These are phyloP conservation scores for Nematopogon swammerdamellus DNA, from an alignment of 2,888 invertebrate species.

Conservation along the genomic window DNA sequence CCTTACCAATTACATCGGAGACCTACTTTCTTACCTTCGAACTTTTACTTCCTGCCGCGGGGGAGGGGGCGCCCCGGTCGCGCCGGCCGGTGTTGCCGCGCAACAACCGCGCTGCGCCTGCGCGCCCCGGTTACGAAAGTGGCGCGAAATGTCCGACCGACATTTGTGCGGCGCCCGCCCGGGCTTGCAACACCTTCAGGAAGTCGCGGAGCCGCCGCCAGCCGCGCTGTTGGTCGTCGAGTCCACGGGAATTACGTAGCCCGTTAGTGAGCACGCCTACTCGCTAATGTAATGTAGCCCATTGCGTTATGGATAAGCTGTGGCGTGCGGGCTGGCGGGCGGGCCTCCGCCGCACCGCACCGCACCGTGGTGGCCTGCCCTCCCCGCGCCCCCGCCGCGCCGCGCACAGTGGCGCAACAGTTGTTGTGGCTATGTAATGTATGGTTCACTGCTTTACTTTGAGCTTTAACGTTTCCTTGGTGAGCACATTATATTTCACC, in stretches of 20 bases:
- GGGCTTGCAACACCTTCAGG: constrained; percentile 52
- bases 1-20: constrained; percentile 51
- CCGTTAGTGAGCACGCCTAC: constrained; percentile 16
- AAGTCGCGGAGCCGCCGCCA: constrained; percentile 49
- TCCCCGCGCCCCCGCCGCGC: too few species aligned
- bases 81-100: constrained; percentile 22
- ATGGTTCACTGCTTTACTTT: too few species aligned
- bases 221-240: too few species aligned
- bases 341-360: too few species aligned
- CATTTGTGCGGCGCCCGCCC: constrained; percentile 33
- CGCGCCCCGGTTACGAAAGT: constrained; percentile 44
- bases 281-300: constrained; percentile 12
- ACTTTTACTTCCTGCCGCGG: constrained; percentile 58
- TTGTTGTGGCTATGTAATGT: too few species aligned
- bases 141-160: constrained; percentile 56
- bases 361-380: too few species aligned
- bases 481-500: too few species aligned
- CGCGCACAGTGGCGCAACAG: too few species aligned
- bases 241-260: constrained; percentile 41
- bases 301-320: neutral
- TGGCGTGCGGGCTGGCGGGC: neutral
- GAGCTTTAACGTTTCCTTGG: too few species aligned
- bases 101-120: neutral
- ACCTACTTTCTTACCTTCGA: constrained; percentile 58
- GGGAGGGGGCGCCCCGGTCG: constrained; percentile 47